Percentiles rank a stretch among this genome's conserved stretches.
These are phyloP conservation scores for Megaustenia siamemsis DNA, from an alignment of 2,888 invertebrate genomes.

Conservation along the genomic window DNA sequence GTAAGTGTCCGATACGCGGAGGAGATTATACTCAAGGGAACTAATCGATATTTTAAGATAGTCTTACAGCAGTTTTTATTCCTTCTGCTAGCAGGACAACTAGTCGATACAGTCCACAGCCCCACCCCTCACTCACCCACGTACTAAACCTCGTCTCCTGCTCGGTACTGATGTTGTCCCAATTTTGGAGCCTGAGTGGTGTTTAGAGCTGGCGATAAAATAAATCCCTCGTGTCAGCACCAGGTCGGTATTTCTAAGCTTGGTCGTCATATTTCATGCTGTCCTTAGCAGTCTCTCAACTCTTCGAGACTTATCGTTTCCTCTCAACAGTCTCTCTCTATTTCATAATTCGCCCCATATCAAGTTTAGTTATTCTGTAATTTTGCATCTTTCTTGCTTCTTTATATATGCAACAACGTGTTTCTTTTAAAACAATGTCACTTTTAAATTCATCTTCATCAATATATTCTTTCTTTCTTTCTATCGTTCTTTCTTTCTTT, in stretches of 20 bases:
- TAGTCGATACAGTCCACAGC: conserved; percentile 16
- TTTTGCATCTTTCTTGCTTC: too few species aligned
- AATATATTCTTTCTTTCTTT: too few species aligned
- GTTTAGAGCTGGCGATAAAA: conserved; percentile 18
- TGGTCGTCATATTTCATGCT: conserved; percentile 28
- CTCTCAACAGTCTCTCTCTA: not conserved
- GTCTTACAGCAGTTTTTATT: conserved; percentile 31
- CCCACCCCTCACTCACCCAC: not conserved
- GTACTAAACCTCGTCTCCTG: not conserved
- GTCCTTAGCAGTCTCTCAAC: not conserved
- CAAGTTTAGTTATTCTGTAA: too few species aligned
- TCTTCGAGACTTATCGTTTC: not conserved
- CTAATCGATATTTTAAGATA: conserved; percentile 44
- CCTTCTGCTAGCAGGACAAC: not conserved
- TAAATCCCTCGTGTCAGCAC: conserved; percentile 19
- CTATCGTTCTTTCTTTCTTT: too few species aligned
- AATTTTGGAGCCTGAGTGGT: conserved; percentile 10
- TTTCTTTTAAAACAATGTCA: too few species aligned
- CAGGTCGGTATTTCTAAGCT: conserved; percentile 1
- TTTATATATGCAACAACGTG: too few species aligned
- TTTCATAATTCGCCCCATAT: too few species aligned
- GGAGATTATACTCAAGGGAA: conserved; percentile 18
- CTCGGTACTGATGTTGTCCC: not conserved
- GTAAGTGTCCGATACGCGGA: conserved; percentile 14
- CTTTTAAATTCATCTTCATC: too few species aligned